Base-by-base conservation (phyloP, 2,888 invertebrate species). In the Ectemnius cavifrons region DNA sequence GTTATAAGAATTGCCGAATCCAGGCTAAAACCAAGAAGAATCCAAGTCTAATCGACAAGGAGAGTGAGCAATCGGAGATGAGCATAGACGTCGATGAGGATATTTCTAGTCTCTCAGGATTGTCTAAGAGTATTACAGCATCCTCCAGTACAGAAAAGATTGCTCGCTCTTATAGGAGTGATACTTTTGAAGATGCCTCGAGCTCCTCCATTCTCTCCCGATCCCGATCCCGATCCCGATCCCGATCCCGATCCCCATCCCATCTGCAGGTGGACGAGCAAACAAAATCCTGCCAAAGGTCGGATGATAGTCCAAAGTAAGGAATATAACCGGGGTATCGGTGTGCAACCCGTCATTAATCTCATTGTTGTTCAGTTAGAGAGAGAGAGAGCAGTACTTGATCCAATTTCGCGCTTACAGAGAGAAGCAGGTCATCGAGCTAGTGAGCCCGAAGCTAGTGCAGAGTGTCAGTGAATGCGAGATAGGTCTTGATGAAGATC, bases 101-200 rank as follows among this genome's bases (percentile, higher is more conserved):
- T 52, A 52, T 52, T 6, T 52, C 16, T 5, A 11, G 11, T 37
- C 37, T 11, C 8, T 37, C 37, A 11, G 23, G 23, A 23, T 23
- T 23, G 23, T 23, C 23, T 23, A 37, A 4, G 37, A 37, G 37
- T 11, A 37, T 16, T 13, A n/a, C 14, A 14, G 16, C 52, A 13
- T 52, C 52, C 1, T 16, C n/a, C 13, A 16, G 16, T 13, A 6
- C 11, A 14, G 59, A 56, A 11, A 65, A 60, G 4, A 64, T 45
- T 6, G 69, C 16, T 47, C 8, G 28, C 6, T 57, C 28, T 6
- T 82, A 82, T 46, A 76, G 63, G n/a, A 79, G 79, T 11, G 83
- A 83, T 28, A 83, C 83, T 0, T 83, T 83, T 16, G 83, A 83
- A n/a, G 73, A 82, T 5, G 69, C 52, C 18, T 76, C 77, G 4